Evolutionary conservation across 2,888 invertebrate species (phyloP).

Genomic region (Horisme vitalbata): DNA sequence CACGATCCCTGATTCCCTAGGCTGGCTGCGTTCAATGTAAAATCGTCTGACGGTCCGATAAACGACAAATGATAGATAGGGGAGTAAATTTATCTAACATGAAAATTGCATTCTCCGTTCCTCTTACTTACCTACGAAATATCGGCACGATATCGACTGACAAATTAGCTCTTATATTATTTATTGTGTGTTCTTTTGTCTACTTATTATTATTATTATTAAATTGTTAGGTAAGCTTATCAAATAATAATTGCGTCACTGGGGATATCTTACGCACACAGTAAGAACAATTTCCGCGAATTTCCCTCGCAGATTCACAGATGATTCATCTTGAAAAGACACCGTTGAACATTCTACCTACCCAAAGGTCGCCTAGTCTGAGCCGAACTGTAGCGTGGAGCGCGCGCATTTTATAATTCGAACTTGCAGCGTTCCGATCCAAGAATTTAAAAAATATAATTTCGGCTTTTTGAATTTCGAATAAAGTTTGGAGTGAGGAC

Average conservation of each 20-base stretch:
- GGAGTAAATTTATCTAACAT: too few species aligned
- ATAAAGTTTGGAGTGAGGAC: too few species aligned
- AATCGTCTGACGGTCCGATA: too few species aligned
- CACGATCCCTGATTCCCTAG: too few species aligned
- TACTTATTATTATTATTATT: too few species aligned
- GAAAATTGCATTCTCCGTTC: too few species aligned
- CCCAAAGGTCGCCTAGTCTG: conserved; percentile 50
- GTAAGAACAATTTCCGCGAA: conserved; percentile 58
- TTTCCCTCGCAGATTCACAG: conserved; percentile 51
- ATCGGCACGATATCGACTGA: too few species aligned
- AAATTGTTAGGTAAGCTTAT: neutral
- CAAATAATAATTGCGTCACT: conserved; percentile 21
- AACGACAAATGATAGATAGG: too few species aligned
- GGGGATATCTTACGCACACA: conserved; percentile 23
- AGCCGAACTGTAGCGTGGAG: conserved; percentile 38
- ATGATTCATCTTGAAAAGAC: conserved; percentile 61
- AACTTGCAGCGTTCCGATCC: conserved; percentile 34
- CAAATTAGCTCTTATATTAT: too few species aligned
- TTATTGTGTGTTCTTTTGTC: too few species aligned
- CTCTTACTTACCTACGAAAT: too few species aligned
- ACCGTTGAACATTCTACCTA: conserved; percentile 42
- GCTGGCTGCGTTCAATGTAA: too few species aligned
- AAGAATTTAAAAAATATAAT: neutral
- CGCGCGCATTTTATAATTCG: conserved; percentile 55
- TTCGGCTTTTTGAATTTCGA: neutral